phyloP scores from a whole-genome alignment of 2,888 invertebrate species.

The Teleogryllus oceanicus region DNA sequence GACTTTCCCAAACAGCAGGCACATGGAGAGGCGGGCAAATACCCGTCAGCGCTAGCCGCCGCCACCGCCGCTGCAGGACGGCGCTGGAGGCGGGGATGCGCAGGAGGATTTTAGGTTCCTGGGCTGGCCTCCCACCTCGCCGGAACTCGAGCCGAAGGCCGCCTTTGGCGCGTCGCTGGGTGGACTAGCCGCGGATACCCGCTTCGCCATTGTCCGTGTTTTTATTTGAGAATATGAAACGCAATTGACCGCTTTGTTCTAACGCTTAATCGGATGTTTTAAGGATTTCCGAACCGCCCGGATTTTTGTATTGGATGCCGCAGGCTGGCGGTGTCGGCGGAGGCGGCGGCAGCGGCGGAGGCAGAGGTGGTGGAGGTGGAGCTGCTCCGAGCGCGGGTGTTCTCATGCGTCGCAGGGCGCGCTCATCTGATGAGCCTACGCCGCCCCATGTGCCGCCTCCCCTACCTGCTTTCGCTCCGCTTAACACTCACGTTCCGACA shows the following conservation, averaged over 20 bases:
- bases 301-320: constrained; percentile 18
- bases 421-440: no score
- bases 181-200: constrained; percentile 4
- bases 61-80: background rate
- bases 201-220: constrained; percentile 6
- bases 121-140: background rate
- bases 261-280: constrained; percentile 18
- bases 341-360: background rate
- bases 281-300: constrained; percentile 6
- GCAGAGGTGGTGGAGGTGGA: background rate
- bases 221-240: constrained; percentile 18
- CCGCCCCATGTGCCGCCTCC: no score
- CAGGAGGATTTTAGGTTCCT: background rate
- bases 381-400: background rate
- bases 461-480: no score
- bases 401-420: no score
- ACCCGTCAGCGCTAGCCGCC: background rate
- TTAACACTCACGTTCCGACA: no score
- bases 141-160: background rate
- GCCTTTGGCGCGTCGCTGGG: background rate
- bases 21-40: background rate
- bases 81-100: background rate
- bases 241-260: constrained; percentile 18
- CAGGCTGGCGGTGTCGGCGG: background rate
- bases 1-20: background rate